Percentiles rank a stretch among this genome's conserved stretches.
These are phyloP conservation scores for Anguilla megastoma DNA, from an alignment of 2,797 vertebrate species.

Conservation along the genomic window DNA sequence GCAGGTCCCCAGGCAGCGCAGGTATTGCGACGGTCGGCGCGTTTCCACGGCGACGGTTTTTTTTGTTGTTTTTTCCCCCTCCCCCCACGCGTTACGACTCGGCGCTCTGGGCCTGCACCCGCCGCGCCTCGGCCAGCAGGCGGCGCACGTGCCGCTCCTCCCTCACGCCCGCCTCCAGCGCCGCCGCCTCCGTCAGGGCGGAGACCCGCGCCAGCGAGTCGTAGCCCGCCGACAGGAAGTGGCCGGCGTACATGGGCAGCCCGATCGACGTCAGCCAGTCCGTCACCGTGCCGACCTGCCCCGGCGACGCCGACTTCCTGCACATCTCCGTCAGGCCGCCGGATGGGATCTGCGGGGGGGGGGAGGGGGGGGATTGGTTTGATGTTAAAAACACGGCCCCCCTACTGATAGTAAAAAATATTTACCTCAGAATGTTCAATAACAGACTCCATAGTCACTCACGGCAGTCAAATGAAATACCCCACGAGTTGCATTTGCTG, in stretches of 20 bases:
- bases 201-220: slow-evolving; percentile 82
- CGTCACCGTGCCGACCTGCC: slow-evolving; percentile 77
- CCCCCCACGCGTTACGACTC: slow-evolving; percentile 53
- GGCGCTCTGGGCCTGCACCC: slow-evolving; percentile 59
- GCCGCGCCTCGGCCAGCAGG: slow-evolving; percentile 82
- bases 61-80: neutral
- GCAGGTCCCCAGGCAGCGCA: slow-evolving; percentile 22
- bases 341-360: slow-evolving; percentile 83
- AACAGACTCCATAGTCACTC: neutral
- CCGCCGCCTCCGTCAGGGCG: slow-evolving; percentile 80
- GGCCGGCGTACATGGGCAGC: slow-evolving; percentile 85
- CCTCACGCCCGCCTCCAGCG: slow-evolving; percentile 84
- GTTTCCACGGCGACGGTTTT: slow-evolving; percentile 16
- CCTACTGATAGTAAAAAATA: neutral
- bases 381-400: neutral
- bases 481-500: neutral
- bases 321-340: slow-evolving; percentile 92
- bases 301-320: slow-evolving; percentile 80
- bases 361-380: neutral
- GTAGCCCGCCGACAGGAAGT: slow-evolving; percentile 79
- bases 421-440: neutral
- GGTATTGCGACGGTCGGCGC: neutral
- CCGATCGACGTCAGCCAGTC: slow-evolving; percentile 94
- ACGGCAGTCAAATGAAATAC: neutral
- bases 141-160: slow-evolving; percentile 86